phyloP scores from a whole-genome alignment of 2,888 invertebrate species.

The Parasteatoda lunata region DNA sequence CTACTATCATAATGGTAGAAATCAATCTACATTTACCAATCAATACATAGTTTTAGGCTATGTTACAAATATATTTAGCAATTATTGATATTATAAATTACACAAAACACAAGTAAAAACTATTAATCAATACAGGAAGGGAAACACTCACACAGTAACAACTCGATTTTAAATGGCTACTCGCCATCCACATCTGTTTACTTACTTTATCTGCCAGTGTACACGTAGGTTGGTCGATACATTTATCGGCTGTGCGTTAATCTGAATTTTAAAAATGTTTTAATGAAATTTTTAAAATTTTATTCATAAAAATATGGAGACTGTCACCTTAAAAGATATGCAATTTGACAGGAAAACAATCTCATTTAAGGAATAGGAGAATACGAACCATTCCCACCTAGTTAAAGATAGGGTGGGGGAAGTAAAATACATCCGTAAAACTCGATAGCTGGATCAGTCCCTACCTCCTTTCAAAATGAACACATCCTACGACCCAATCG shows the following conservation, averaged over 20 bases:
- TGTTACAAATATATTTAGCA: background rate
- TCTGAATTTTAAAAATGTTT: slow-evolving; percentile 35
- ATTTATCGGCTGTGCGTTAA: slow-evolving; percentile 44
- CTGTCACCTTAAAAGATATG: slow-evolving; percentile 46
- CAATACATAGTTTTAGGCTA: background rate
- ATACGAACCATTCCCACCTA: slow-evolving; percentile 59
- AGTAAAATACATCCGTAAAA: slow-evolving; percentile 42
- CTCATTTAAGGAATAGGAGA: slow-evolving; percentile 52
- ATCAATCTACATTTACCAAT: too few relatives aligned
- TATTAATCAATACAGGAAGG: slow-evolving; percentile 31
- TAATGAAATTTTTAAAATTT: slow-evolving; percentile 17
- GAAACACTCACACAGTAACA: slow-evolving; percentile 55
- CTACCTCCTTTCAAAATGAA: slow-evolving; percentile 58
- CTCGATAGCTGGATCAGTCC: slow-evolving; percentile 39
- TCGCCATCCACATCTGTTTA: slow-evolving; percentile 68
- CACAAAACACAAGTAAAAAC: background rate
- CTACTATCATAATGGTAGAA: too few relatives aligned
- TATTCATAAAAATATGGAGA: slow-evolving; percentile 42
- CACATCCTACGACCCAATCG: slow-evolving; percentile 61
- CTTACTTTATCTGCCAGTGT: slow-evolving; percentile 68
- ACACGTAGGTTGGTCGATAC: slow-evolving; percentile 69
- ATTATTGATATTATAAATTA: slow-evolving; percentile 8
- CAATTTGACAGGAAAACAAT: slow-evolving; percentile 42
- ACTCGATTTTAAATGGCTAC: slow-evolving; percentile 65
- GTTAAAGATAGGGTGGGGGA: slow-evolving; percentile 58